Evolutionary conservation across 1,140 invertebrate species (phyloP).

Genomic region (Bombus terrestris): DNA sequence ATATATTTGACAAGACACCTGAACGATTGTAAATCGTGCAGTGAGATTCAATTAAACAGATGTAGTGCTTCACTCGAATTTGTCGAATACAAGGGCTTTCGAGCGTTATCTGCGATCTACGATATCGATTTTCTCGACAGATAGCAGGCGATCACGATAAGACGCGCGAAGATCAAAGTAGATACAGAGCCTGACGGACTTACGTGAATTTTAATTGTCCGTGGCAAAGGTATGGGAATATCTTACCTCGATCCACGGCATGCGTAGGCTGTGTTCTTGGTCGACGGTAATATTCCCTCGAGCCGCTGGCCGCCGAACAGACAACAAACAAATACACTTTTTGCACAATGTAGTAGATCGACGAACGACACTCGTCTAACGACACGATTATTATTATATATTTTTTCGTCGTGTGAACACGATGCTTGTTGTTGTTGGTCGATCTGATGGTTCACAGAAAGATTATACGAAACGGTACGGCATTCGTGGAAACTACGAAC

Average conservation of each 20-base stretch:
- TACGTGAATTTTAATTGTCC: neutral
- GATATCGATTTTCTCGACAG: constrained; percentile 44
- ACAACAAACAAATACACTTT: constrained; percentile 52
- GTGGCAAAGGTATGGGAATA: constrained; percentile 1
- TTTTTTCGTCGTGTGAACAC: neutral
- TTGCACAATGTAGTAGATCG: constrained; percentile 11
- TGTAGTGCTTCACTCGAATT: neutral
- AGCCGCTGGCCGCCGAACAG: neutral
- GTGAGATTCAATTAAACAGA: neutral
- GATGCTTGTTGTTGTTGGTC: neutral
- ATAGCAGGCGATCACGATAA: constrained; percentile 5
- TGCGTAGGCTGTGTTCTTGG: constrained; percentile 71
- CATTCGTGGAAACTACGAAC: neutral
- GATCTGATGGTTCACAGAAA: neutral
- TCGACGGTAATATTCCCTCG: constrained; percentile 46
- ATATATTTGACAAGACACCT: neutral
- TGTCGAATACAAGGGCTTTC: neutral
- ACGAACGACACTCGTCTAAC: constrained; percentile 13
- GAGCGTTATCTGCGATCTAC: constrained; percentile 29
- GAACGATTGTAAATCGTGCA: neutral
- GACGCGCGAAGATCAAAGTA: neutral
- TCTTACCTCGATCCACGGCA: constrained; percentile 76
- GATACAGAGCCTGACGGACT: constrained; percentile 12
- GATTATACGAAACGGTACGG: neutral
- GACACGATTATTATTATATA: neutral